Evolutionary conservation across 2,797 vertebrate genomes (phyloP), one percentile per base, ranked within the genome.

Genomic region (Lophius americanus): DNA sequence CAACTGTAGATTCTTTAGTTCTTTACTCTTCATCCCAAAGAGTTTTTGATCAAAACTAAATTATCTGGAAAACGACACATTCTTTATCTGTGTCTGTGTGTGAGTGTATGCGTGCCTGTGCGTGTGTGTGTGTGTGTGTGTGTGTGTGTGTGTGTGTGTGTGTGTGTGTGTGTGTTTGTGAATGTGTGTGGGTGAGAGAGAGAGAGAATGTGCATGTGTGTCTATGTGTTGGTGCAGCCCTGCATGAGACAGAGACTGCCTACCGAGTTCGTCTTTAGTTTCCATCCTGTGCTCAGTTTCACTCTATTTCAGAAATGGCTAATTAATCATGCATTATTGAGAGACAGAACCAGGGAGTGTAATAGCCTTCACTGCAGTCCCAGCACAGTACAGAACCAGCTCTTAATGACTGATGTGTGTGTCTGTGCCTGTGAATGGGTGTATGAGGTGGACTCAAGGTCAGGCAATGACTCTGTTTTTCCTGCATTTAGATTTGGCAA

Each of bases 291-390:
- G 85, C 84, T 93, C 90, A 76, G 90, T 92, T 93, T 93, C 92
- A 84, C 87, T 89, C 89, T 89, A 71, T 92, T 93, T 92, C 81
- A 85, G 85, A 89, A 82, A 83, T 73, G 70, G 73, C 89, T 93
- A 93, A 93, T 93, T 92, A 93, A 92, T 92, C 92, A 94, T 94
- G 86, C 89, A 93, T 94, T 94, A 93, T 94, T 94, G 85, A 94
- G 81, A 90, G 86, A 82, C 82, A 88, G 81, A 84, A 80, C 74
- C 75, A 78, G 79, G 78, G 85, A 87, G 89, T 87, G 86, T 90
- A 87, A 86, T 82, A 85, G 79, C 88, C 90, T 82, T 88, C 82
- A 84, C 84, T 85, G 83, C 79, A 85, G 87, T 82, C 79, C 76
- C 83, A 68, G 79, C 72, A 88, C 80, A 85, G 77, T 58, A 76